Base-by-base conservation (phyloP, 2,888 invertebrate genomes). In the Diachrysia chrysitis region DNA sequence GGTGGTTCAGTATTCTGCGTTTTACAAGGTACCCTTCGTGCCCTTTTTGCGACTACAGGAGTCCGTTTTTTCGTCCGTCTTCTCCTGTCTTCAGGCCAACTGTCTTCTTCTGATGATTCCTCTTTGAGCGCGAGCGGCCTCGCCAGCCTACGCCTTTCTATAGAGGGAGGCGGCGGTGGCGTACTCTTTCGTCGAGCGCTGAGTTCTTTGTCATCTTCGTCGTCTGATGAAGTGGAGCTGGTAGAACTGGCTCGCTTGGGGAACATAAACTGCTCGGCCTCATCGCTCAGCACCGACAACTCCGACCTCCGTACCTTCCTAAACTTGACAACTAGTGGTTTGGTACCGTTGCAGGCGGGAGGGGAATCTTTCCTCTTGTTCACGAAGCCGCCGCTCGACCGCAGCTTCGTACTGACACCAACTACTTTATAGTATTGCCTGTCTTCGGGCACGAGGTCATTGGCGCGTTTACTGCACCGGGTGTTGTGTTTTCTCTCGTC, bases 261-360 rank as follows among this genome's bases (percentile, higher is more conserved):
- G 86, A 98, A 98, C 96, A 98, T 97, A 86, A 98, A 98, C 81
- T 97, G 98, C 83, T 98, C 98, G 0, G 98, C 98, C 88, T 98
- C 98, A 81, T 98, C 97, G 84, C 98, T 98, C 58, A 98, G 90
- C 59, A 97, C 96, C 0, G 97, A 96, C 59, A 98, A 86, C 88
- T 98, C 98, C 0, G 97, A 97, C 59, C 96, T 96, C 5, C 98
- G 95, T 19, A 98, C 96, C 74, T 97, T 97, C 62, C 97, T 96
- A 67, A 98, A 97, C 84, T 97, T 97, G 0, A 98, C 97, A 23
- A 97, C 97, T 29, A 97, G 93, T 0, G 96, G 94, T 58, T 93
- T 91, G 0, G 93, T 83, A 46, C 95, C 95, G 78, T 96, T 96
- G 51, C 96, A 96, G 65, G 96, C 95, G 19, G 96, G 89, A 1